These are phyloP conservation scores for Neodiprion fabricii DNA, from an alignment of 1,140 invertebrate genomes.

Conservation along the genomic window DNA sequence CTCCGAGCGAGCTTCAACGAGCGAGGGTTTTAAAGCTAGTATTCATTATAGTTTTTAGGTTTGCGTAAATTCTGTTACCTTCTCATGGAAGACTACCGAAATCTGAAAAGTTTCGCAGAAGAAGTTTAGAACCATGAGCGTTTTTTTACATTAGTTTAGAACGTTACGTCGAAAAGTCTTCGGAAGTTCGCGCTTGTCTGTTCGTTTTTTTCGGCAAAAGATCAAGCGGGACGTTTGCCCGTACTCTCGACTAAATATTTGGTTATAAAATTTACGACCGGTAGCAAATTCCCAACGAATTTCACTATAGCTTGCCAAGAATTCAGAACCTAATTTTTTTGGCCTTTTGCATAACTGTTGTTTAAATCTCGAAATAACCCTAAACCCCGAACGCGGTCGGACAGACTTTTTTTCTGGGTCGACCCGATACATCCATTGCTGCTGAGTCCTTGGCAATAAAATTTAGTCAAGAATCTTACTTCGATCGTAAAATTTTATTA, in stretches of 20 bases:
- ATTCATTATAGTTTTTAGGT: too few relatives aligned
- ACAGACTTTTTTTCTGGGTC: conserved; percentile 8
- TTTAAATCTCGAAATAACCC: not conserved
- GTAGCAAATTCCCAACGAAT: not conserved
- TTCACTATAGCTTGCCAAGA: not conserved
- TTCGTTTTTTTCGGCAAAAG: not conserved
- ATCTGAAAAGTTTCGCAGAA: not conserved
- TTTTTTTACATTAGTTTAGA: not conserved
- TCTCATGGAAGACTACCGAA: too few relatives aligned
- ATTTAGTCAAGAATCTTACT: conserved; percentile 12
- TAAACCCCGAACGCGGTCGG: not conserved
- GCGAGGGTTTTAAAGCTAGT: too few relatives aligned
- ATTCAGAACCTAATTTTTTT: not conserved
- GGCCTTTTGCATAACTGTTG: not conserved
- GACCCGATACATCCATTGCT: not conserved
- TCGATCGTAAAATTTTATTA: conserved; percentile 34
- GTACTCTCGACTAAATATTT: not conserved
- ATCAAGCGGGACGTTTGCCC: not conserved
- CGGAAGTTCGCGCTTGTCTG: not conserved
- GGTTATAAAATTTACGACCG: conserved; percentile 1
- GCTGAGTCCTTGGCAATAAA: not conserved
- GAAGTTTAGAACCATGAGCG: not conserved
- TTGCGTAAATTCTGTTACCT: too few relatives aligned
- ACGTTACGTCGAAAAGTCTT: too few relatives aligned
- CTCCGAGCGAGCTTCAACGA: too few relatives aligned